Evolutionary conservation across 2,888 invertebrate genomes (phyloP).

Genomic region (Pyrochroa serraticornis): DNA sequence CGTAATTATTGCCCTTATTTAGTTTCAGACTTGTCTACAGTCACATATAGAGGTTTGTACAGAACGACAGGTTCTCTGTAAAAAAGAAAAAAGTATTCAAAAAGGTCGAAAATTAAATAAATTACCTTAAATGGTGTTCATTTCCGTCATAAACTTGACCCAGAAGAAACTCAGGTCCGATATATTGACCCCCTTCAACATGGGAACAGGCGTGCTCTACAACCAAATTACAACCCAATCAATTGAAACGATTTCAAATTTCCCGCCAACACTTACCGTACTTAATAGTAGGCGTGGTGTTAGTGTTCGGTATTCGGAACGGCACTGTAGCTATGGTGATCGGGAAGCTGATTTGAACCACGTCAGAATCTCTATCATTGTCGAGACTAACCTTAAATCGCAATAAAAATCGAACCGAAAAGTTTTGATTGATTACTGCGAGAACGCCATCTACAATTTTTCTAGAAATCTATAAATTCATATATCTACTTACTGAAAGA

Average conservation of each 20-base stretch:
- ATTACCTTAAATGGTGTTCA: constrained; percentile 54
- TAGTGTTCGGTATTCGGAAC: constrained; percentile 70
- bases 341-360: constrained; percentile 75
- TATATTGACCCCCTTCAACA: constrained; percentile 79
- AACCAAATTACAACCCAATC: constrained; percentile 3
- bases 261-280: constrained; percentile 68
- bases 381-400: constrained; percentile 69
- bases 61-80: constrained; percentile 65
- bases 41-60: constrained; percentile 69
- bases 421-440: too few relatives aligned
- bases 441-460: not conserved
- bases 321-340: constrained; percentile 78
- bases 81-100: constrained; percentile 25
- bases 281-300: constrained; percentile 64
- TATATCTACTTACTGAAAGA: constrained; percentile 63
- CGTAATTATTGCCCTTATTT: constrained; percentile 46
- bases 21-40: constrained; percentile 54
- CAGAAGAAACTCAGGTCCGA: constrained; percentile 77
- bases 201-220: constrained; percentile 73
- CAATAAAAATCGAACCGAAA: not conserved
- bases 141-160: constrained; percentile 80
- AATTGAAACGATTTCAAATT: constrained; percentile 3
- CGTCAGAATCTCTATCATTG: constrained; percentile 72
- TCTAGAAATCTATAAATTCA: constrained; percentile 1
- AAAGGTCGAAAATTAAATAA: not conserved